These are phyloP conservation scores for Dermochelys coriacea DNA, from an alignment of 2,797 vertebrate genomes.

Conservation along the genomic window DNA sequence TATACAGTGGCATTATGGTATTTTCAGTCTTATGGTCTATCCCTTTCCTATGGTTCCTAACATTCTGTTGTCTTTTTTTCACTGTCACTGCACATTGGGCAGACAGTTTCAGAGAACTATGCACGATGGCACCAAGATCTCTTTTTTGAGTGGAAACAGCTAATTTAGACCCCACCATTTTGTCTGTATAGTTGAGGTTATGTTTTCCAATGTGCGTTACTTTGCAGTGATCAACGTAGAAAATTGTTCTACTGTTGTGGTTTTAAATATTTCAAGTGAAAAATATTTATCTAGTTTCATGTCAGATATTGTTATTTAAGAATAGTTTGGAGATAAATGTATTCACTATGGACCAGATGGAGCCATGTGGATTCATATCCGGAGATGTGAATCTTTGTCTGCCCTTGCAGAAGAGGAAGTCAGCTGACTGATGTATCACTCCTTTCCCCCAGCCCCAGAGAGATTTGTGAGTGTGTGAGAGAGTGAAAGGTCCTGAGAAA, in stretches of 20 bases:
- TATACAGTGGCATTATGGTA: too few relatives aligned
- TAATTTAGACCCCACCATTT: background rate
- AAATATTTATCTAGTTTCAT: too few relatives aligned
- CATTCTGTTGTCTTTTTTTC: too few relatives aligned
- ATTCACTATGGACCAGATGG: background rate
- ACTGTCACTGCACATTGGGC: too few relatives aligned
- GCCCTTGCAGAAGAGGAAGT: background rate
- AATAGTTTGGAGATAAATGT: background rate
- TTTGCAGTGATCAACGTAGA: too few relatives aligned
- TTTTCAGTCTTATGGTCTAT: too few relatives aligned
- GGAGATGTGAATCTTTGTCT: background rate
- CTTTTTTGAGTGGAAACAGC: background rate
- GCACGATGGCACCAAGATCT: too few relatives aligned
- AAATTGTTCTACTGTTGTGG: background rate
- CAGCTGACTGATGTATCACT: background rate
- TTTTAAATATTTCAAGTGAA: background rate
- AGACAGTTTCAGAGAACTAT: too few relatives aligned
- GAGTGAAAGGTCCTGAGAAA: too few relatives aligned
- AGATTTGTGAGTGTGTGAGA: too few relatives aligned
- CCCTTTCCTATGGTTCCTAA: too few relatives aligned
- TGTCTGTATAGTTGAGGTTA: background rate
- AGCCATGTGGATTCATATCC: background rate
- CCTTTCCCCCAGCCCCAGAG: too few relatives aligned
- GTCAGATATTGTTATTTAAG: background rate
- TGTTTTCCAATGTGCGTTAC: background rate